A percentile compares a stretch with the other conserved stretches of the same genome.
phyloP scores from a whole-genome alignment of 2,113 vertebrate genomes.

The Silurus asotus region DNA sequence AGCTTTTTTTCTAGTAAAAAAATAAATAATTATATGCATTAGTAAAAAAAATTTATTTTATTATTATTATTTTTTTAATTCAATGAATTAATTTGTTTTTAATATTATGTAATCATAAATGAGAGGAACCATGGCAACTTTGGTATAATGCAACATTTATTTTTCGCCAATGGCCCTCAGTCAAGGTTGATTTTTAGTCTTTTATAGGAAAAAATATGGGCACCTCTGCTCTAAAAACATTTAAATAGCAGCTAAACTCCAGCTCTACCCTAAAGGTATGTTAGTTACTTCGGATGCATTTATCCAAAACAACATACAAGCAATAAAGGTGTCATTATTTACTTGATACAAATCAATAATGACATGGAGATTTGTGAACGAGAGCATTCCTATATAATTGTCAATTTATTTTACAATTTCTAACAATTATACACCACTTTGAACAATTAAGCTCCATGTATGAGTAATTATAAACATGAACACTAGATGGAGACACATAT shows the following conservation, averaged over 20 bases:
- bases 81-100: no score
- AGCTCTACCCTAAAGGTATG: not conserved
- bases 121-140: no score
- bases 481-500: slow-evolving; percentile 34
- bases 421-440: not conserved
- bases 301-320: not conserved
- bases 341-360: not conserved
- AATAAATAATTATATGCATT: no score
- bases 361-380: not conserved
- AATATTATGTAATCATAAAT: no score
- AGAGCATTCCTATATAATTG: not conserved
- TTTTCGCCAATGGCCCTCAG: no score
- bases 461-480: not conserved
- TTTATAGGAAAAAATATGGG: no score
- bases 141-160: no score
- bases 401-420: not conserved
- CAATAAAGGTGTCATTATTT: not conserved
- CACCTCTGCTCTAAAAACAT: not conserved
- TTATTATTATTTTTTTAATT: no score
- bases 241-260: not conserved
- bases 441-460: not conserved
- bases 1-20: no score
- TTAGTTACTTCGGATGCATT: not conserved
- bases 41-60: no score
- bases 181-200: no score